These are phyloP conservation scores for Ormyrus labotus DNA, from an alignment of 2,888 invertebrate genomes.

Conservation along the genomic window DNA sequence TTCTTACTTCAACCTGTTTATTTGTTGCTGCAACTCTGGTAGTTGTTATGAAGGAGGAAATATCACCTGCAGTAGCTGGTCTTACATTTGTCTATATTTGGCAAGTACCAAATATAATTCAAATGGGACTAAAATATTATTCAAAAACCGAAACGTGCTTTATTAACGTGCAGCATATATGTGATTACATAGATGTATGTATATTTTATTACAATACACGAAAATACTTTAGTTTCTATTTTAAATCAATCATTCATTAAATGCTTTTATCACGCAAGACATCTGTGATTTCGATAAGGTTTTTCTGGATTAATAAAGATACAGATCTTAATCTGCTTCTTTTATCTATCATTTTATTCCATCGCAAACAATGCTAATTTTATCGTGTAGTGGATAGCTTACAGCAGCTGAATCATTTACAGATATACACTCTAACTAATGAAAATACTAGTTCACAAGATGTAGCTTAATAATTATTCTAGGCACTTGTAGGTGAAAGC, in stretches of 20 bases:
- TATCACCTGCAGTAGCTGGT: conserved; percentile 79
- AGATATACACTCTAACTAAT: no score
- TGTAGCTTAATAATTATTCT: conserved; percentile 19
- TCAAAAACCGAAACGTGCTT: conserved; percentile 77
- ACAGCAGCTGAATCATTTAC: no score
- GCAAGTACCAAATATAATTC: conserved; percentile 79
- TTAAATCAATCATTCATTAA: no score
- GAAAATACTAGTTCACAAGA: no score
- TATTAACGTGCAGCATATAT: conserved; percentile 77
- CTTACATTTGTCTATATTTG: conserved; percentile 80
- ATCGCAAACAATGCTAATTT: no score
- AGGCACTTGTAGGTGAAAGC: conserved; percentile 65
- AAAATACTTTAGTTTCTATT: no score
- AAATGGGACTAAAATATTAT: conserved; percentile 77
- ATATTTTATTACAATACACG: conserved; percentile 52
- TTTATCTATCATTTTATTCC: no score
- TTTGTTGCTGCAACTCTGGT: conserved; percentile 77
- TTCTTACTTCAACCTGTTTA: conserved; percentile 73
- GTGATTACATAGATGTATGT: conserved; percentile 68
- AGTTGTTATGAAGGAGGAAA: conserved; percentile 74
- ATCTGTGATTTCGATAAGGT: no score
- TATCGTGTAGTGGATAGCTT: no score
- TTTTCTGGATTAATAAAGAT: no score
- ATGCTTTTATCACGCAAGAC: no score
- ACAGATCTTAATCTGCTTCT: no score